Evolutionary conservation across 2,888 invertebrate genomes (phyloP).

Genomic region (Sinelater perroti): DNA sequence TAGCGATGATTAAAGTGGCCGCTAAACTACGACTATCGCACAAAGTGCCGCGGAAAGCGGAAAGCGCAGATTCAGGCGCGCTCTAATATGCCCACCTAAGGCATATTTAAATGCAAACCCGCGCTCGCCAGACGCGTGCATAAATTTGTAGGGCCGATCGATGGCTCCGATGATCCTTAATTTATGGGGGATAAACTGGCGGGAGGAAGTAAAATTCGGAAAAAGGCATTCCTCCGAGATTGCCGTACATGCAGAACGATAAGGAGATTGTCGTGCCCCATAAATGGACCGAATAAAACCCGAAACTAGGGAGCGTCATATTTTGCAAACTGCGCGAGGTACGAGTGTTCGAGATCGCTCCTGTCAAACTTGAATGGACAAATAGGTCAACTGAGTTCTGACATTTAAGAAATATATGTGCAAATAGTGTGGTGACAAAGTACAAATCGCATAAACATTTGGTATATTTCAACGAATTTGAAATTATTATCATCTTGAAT

Average conservation of each 20-base stretch:
- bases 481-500: no score
- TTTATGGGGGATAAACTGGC: conserved; percentile 17
- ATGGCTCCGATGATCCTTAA: conserved; percentile 13
- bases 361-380: not conserved
- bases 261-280: conserved; percentile 1
- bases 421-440: no score
- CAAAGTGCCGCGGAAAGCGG: not conserved
- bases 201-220: conserved; percentile 8
- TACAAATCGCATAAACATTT: no score
- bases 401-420: no score
- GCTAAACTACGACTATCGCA: conserved; percentile 7
- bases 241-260: conserved; percentile 12
- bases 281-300: conserved; percentile 14
- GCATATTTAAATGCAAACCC: conserved; percentile 18
- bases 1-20: not conserved
- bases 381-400: no score
- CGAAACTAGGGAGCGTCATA: conserved; percentile 4
- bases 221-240: conserved; percentile 8
- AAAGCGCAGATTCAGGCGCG: no score
- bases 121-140: conserved; percentile 18
- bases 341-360: conserved; percentile 3
- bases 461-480: no score
- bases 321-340: conserved; percentile 9
- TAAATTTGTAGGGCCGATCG: conserved; percentile 18
- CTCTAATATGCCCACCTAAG: conserved; percentile 12